Evolutionary conservation across 1,140 invertebrate genomes (phyloP), one percentile per base, ranked within the genome.

Genomic region (Hypothenemus hampei): DNA sequence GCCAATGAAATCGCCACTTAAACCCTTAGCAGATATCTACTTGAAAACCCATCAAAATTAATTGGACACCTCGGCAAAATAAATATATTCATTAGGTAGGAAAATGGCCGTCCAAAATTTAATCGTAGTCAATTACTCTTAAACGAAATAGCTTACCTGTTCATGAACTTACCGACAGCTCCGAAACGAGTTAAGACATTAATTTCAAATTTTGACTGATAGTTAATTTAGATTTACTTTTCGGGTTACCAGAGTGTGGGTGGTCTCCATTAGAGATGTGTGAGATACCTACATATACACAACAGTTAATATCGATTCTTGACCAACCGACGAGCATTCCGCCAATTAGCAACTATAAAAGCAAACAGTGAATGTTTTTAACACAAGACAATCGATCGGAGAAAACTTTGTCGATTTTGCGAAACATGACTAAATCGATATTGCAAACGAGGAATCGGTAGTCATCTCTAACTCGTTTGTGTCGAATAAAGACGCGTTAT

Each of bases 121-220:
- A 49, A 49, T 49, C 47, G 36, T 31, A 41, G 23, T 20, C 48
- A 31, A 51, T 41, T 51, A 51, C 48, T 51, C 48, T 51, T 31
- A 41, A 31, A 51, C 23, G 37, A 51, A 51, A 40, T 40, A 51
- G 36, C 37, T 16, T 35, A 51, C 48, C 24, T 51, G 48, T 51
- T 51, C 23, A 51, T 51, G 48, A 29, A 31, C 48, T 36, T 41
- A 40, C 48, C 48, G 48, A 51, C 48, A 51, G 48, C 48, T 37
- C 15, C 37, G 24, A 41, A 51, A 51, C 37, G 48, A 51, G 48
- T 51, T 51, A 51, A 51, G 48, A 53, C 51, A 44, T 53, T 53
- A 45, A 45, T 53, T 53, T 53, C 51, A 44, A 46, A 45, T 53
- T 53, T 53, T 41, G 29, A 53, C 33, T 45, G 51, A 53, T 53